Evolutionary conservation across 2,113 vertebrate genomes (phyloP), one percentile per base, ranked within the genome.

Genomic region (Pterocles orientalis): DNA sequence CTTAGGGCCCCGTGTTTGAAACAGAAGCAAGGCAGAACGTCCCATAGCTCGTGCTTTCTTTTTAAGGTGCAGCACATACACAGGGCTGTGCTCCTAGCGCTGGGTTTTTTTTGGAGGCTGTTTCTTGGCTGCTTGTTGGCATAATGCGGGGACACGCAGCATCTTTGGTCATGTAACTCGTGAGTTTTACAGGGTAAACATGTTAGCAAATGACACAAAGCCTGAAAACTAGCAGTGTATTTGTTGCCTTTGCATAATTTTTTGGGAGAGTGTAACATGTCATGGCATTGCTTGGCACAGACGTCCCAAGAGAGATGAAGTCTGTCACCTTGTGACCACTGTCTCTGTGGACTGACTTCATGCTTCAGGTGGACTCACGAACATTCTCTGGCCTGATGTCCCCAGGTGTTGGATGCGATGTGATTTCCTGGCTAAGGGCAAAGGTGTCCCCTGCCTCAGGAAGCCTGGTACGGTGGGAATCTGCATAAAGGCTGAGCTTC

Each of bases 401-500:
- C 64, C 68, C 47, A 43, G 64, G 23, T 39, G 80, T 88, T 31
- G 61, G 88, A 79, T 62, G 68, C 58, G 57, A 54, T 79, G 54
- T 47, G 78, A 45, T 87, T 80, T 58, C 70, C 41, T 41, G 24
- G 41, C 36, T 50, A 61, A 90, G 71, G 36, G 71, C 58, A 88
- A 26, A 85, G 45, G 24, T 68, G 45, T 85, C 18, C 50, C 61
- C 75, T 86, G 50, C 58, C 47, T 85, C 21, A 58, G 75, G 75
- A 84, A 58, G 18, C 78, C 34, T 47, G 62, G 54, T 85, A 15
- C 71, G 36, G 34, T 20, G 29, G 53, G 45, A 87, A 31, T 83
- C 62, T 86, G 60, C 76, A 70, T 58, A 54, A 87, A 79, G 82
- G 62, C 87, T 89, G 66, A 77, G 64, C 78, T 80, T 34, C 71